Percentiles rank a stretch among this genome's conserved stretches.
phyloP scores from a whole-genome alignment of 2,888 invertebrate genomes.

The Neoaliturus tenellus region DNA sequence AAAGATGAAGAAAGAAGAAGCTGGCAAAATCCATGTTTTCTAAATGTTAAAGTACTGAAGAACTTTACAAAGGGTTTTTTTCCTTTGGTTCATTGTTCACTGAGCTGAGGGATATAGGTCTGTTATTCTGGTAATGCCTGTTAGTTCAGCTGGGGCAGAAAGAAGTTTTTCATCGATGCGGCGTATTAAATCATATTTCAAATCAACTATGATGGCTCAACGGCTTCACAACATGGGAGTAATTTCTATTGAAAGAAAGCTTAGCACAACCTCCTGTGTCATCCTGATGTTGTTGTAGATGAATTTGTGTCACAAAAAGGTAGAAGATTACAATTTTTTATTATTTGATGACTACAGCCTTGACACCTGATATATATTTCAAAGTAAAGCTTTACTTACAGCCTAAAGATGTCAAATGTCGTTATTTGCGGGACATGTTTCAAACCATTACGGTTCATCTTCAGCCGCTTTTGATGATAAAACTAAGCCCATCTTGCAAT shows the following conservation, averaged over 20 bases:
- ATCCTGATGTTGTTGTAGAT: constrained; percentile 8
- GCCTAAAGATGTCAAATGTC: no score
- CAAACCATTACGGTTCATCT: no score
- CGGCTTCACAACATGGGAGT: constrained; percentile 13
- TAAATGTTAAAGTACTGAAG: constrained; percentile 10
- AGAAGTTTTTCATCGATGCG: background rate
- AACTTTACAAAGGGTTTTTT: background rate
- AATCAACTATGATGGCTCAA: background rate
- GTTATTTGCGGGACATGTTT: no score
- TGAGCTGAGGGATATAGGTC: background rate
- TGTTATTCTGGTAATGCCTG: constrained; percentile 29
- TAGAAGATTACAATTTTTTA: constrained; percentile 9
- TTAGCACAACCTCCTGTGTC: background rate
- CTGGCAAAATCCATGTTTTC: constrained; percentile 5
- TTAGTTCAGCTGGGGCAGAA: background rate
- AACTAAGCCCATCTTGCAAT: no score
- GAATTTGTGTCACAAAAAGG: constrained; percentile 22
- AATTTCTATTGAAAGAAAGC: constrained; percentile 12
- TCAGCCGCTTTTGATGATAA: no score
- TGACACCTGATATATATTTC: no score
- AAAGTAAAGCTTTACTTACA: no score
- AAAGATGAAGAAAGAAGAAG: background rate
- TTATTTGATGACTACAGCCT: no score
- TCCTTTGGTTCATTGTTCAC: constrained; percentile 9
- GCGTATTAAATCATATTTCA: background rate